These are phyloP conservation scores for Nephrotoma flavescens DNA, from an alignment of 2,888 invertebrate species.

Conservation along the genomic window DNA sequence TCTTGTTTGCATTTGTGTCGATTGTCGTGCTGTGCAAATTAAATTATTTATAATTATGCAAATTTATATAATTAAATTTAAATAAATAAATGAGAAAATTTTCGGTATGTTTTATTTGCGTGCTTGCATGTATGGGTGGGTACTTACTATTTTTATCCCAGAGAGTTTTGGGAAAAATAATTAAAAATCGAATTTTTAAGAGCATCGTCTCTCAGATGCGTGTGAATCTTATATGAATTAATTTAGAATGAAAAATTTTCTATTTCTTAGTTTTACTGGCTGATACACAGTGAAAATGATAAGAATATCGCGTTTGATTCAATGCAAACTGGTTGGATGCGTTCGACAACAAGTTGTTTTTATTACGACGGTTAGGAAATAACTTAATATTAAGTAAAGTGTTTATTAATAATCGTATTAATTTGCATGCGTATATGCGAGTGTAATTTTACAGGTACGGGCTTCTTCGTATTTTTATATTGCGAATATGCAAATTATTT, in stretches of 20 bases:
- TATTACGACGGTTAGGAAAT: background rate
- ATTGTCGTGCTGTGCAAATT: background rate
- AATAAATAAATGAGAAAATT: background rate
- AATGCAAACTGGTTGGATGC: background rate
- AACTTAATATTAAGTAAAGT: background rate
- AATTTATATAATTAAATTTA: background rate
- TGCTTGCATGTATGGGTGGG: background rate
- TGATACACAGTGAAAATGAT: background rate
- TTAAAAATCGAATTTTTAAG: background rate
- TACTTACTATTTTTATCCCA: background rate
- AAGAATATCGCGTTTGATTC: background rate
- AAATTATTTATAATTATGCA: background rate
- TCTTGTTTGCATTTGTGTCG: background rate
- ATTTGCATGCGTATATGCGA: background rate
- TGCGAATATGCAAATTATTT: background rate
- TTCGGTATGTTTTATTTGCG: background rate
- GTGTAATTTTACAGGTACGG: background rate
- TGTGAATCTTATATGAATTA: background rate
- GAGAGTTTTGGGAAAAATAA: background rate
- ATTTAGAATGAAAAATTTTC: background rate
- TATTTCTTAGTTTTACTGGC: background rate
- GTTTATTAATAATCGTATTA: background rate
- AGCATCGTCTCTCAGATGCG: background rate
- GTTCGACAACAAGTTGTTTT: background rate
- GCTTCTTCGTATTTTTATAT: background rate